Base-by-base conservation (phyloP, 2,888 invertebrate species). In the Itoplectis maculator region DNA sequence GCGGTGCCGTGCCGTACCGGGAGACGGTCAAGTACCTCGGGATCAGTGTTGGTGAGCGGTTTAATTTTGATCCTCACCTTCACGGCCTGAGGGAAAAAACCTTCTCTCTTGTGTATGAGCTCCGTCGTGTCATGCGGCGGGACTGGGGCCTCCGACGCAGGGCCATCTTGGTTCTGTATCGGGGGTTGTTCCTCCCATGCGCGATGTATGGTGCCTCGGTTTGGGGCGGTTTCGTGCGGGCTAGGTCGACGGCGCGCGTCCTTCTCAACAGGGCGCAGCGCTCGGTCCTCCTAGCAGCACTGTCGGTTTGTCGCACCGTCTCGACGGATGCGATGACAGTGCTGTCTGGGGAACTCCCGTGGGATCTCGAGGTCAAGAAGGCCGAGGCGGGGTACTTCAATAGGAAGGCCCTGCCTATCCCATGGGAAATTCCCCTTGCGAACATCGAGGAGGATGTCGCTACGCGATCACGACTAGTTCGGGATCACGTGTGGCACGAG, bases 221-320 rank as follows among this genome's bases (percentile, higher is more conserved):
- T 4, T 18, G n/a, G 49, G 49, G 18, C 49, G 49, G 18, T 49
- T 49, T 18, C 13, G 49, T 49, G 15, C 18, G 49, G 7, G 49
- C 49, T 2, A 49, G 15, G 49, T n/a, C 18, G 49, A 15, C 49
- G 9, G 1, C 49, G 6, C 49, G 49, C 15, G 15, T 7, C 49
- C 59, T 51, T 11, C 49, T 49, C 18, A 49, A 18, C 49, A 49
- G 49, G 51, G 76, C 75, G 15, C 75, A 82, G 49, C 49, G 82
- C 20, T 68, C 74, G 29, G 68, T 78, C 15, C 49, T 49, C 49
- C 49, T 49, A 6, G 49, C 49, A 11, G 49, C 49, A 2, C 15
- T 49, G 49, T 49, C 49, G 15, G 49, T 49, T 0, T 49, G 49
- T 49, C 49, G 49, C 18, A 49, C 49, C 49, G 49, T 49, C 2